Evolutionary conservation across 2,797 vertebrate genomes (phyloP).

Genomic region (Astyanax mexicanus): DNA sequence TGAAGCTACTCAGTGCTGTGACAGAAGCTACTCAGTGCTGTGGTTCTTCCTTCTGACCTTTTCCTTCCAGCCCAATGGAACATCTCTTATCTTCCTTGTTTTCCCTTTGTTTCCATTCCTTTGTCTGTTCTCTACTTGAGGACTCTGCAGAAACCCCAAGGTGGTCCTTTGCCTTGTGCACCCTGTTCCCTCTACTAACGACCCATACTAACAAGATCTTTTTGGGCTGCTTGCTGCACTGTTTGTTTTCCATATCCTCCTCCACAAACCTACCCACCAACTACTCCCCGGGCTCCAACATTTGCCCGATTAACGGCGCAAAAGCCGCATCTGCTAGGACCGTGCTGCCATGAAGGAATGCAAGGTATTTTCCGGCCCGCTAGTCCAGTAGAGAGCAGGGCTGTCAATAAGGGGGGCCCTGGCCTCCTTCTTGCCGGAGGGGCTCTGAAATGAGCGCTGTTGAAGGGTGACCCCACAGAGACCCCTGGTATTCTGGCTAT

Average conservation of each 20-base stretch:
- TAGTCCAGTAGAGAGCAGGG: slow-evolving; percentile 13
- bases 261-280: slow-evolving; percentile 9
- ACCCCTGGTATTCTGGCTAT: slow-evolving; percentile 46
- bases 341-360: slow-evolving; percentile 74
- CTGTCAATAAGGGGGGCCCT: slow-evolving; percentile 22
- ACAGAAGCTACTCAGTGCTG: too few species aligned
- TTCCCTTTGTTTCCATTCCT: slow-evolving; percentile 33
- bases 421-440: slow-evolving; percentile 7
- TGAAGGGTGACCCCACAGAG: slow-evolving; percentile 36
- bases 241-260: neutral
- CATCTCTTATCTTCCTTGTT: too few species aligned
- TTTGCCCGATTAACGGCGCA: slow-evolving; percentile 65
- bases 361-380: slow-evolving; percentile 69
- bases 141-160: slow-evolving; percentile 7
- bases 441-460: slow-evolving; percentile 5
- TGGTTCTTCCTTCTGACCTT: neutral
- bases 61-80: too few species aligned
- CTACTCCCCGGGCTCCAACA: slow-evolving; percentile 59
- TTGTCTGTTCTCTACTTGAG: too few species aligned
- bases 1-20: too few species aligned
- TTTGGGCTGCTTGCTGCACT: slow-evolving; percentile 6
- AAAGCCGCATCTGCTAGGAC: slow-evolving; percentile 70
- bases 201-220: slow-evolving; percentile 32
- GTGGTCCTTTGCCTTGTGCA: neutral
- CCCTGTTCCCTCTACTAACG: slow-evolving; percentile 37